Evolutionary conservation across 1,140 invertebrate species (phyloP), one percentile per base, ranked within the genome.

Genomic region (Anthonomus grandis): DNA sequence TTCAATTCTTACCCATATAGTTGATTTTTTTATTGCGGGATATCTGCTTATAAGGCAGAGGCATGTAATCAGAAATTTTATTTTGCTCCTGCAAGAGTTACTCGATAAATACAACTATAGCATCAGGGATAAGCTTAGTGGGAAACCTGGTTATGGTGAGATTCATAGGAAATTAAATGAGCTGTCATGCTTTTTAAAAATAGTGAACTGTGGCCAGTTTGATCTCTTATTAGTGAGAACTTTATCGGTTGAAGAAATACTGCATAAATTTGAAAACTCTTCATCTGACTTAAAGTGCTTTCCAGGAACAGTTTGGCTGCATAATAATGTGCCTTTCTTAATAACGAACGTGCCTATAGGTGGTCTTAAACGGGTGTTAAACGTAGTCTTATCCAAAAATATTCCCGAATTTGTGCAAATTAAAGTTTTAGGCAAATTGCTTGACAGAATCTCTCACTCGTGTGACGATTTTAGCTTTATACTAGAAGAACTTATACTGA

Each of bases 261-360:
- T 19, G 21, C 42, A 17, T n/a, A 23, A 0, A 17, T 27, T 4
- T 3, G 3, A 31, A 25, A 57, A 34, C 27, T 15, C 24, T n/a
- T n/a, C n/a, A n/a, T n/a, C n/a, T n/a, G n/a, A n/a, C 22, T 18
- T 23, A 3, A 55, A n/a, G n/a, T 39, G 12, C 19, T 44, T 46
- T 46, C 5, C 17, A 17, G 13, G 39, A 9, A 53, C 51, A 18
- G 34, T 64, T 23, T 64, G 59, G 62, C 37, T 57, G 4, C 51
- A 62, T 44, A 64, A 64, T 49, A 56, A 64, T 39, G 6, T 64
- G 8, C 56, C 56, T n/a, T 57, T 48, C 36, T 10, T 60, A 24
- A 9, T 57, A 17, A 44, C 23, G 13, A 53, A 53, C 25, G 15
- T 31, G n/a, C 19, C 31, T 4, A 9, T 2, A 6, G 18, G 36